These are phyloP conservation scores for Peucedramus taeniatus DNA, from an alignment of 2,113 vertebrate genomes.

Conservation along the genomic window DNA sequence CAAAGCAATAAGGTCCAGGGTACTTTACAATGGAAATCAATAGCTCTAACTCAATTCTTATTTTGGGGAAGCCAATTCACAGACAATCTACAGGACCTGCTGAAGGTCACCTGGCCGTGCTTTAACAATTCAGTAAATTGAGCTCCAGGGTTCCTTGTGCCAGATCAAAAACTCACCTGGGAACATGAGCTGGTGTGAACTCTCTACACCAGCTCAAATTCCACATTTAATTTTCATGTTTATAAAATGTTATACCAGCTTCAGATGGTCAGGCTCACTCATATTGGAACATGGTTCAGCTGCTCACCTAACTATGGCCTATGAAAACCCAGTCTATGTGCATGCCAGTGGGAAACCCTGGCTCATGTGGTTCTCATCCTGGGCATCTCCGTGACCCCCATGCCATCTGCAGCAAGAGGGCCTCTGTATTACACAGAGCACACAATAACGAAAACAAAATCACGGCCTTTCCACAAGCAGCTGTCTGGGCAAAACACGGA, in stretches of 20 bases:
- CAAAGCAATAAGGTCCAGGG: neutral
- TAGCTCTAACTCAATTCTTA: neutral
- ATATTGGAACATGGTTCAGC: rapidly evolving
- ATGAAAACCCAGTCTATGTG: rapidly evolving
- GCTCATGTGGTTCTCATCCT: neutral
- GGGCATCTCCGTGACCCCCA: rapidly evolving
- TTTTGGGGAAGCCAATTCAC: neutral
- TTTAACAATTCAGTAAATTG: neutral
- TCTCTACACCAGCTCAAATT: neutral
- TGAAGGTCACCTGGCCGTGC: neutral
- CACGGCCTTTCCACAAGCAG: neutral
- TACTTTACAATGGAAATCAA: neutral
- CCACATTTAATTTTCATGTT: neutral
- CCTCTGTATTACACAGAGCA: rapidly evolving
- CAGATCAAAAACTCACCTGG: neutral
- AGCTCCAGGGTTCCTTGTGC: neutral
- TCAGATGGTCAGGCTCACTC: neutral
- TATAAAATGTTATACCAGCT: neutral
- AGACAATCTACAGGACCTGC: neutral
- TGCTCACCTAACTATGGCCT: rapidly evolving
- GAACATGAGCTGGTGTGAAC: neutral
- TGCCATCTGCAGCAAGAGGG: neutral
- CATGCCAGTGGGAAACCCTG: rapidly evolving
- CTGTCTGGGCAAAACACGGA: rapidly evolving
- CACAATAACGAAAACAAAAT: rapidly evolving